Evolutionary conservation across 2,888 invertebrate species (phyloP), one percentile per base, ranked within the genome.

Genomic region (Pachydiplax longipennis): DNA sequence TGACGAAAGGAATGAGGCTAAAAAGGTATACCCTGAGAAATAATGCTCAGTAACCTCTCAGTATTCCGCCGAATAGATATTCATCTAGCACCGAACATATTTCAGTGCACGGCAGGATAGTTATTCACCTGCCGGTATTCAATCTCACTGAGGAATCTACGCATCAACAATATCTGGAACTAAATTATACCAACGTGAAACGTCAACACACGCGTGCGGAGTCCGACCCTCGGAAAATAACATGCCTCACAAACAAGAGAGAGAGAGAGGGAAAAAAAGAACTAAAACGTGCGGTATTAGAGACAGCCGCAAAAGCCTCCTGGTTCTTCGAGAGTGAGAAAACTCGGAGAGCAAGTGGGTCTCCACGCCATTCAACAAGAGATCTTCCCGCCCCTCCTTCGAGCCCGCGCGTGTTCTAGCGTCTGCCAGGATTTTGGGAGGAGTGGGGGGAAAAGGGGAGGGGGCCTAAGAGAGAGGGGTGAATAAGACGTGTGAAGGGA

Each of bases 301-400:
- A 65, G 65, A 65, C n/a, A n/a, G 65, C 65, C 53, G 13, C 82
- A 44, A 48, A 82, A 37, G 25, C 82, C 48, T 15, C 48, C 48
- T 3, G 44, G n/a, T 48, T 48, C 82, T 5, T 15, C n/a, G 8
- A n/a, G 22, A 65, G 65, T 61, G 61, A 61, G 61, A 61, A 61
- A 61, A 48, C 22, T 40, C 40, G 22, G 37, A 37, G 37, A 37
- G 48, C 37, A 22, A 22, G 48, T 44, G n/a, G 53, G 48, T 31
- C 25, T 25, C 25, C 48, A 48, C 53, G 82, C 82, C 82, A 82
- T 82, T 82, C 82, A 82, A 25, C 53, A 82, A 82, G 82, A 82
- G 82, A 82, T n/a, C 82, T n/a, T 12, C 48, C 48, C 82, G 31
- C 53, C 53, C 15, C 82, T 82, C 25, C n/a, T 6, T 4, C 44